Conservation (phyloP, 2,797 vertebrate species). For the Gymnocypris eckloni region DNA sequence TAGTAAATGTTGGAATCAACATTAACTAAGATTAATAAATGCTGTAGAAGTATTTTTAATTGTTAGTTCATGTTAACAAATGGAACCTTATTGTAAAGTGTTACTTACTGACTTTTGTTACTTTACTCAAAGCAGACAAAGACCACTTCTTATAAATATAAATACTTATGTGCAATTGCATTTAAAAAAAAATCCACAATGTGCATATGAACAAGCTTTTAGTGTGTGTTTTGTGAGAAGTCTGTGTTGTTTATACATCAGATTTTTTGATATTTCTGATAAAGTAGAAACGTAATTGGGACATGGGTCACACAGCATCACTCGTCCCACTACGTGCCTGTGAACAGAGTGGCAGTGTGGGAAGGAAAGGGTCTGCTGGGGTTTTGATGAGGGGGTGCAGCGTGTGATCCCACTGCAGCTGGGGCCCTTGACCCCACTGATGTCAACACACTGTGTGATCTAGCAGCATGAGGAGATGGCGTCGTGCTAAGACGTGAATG, state of each 20-base stretch:
- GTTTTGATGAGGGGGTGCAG: conserved; percentile 15
- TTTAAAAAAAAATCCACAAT: neutral
- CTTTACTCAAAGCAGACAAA: neutral
- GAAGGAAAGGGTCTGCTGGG: neutral
- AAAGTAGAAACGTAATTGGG: neutral
- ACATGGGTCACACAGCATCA: neutral
- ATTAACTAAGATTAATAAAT: neutral
- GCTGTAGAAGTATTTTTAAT: neutral
- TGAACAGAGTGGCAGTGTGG: conserved; percentile 17
- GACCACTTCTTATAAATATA: neutral
- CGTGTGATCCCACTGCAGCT: conserved; percentile 64
- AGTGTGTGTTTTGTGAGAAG: neutral
- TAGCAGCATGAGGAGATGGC: conserved; percentile 56
- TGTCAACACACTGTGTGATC: conserved; percentile 58
- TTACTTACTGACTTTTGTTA: too few species aligned
- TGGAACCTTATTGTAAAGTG: neutral
- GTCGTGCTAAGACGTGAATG: conserved; percentile 43
- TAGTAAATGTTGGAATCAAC: neutral
- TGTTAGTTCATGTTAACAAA: neutral
- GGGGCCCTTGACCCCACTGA: conserved; percentile 59
- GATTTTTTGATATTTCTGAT: neutral
- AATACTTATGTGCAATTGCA: neutral
- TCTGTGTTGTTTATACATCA: neutral
- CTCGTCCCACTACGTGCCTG: neutral
- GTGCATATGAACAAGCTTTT: neutral